Conservation (phyloP, 2,797 vertebrate genomes). For the Hafferia zeledoni region DNA sequence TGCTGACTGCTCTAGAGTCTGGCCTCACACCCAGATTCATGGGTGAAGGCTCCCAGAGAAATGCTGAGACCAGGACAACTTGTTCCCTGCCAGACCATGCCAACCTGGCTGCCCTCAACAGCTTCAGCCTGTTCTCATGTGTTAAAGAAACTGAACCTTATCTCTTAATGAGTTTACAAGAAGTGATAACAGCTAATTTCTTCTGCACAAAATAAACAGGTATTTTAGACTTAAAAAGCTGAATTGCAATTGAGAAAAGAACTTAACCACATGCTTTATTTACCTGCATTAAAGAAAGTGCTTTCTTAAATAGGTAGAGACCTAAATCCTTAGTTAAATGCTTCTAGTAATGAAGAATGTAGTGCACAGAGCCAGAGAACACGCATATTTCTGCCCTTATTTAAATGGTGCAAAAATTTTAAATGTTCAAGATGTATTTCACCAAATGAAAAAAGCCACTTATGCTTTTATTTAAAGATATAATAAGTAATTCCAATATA, state of each 20-base stretch:
- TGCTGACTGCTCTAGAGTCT: background rate
- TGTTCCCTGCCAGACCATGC: background rate
- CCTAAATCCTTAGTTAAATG: background rate
- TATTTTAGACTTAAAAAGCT: slow-evolving; percentile 31
- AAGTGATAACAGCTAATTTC: background rate
- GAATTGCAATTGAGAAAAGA: background rate
- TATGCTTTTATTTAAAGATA: background rate
- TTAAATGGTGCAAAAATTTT: background rate
- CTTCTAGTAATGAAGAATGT: background rate
- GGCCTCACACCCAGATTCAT: background rate
- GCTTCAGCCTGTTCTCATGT: background rate
- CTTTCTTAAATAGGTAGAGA: background rate
- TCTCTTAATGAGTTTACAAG: background rate
- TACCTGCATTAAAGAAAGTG: background rate
- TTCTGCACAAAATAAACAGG: background rate
- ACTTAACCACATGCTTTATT: background rate
- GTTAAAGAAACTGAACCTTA: slow-evolving; percentile 12
- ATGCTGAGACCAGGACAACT: background rate
- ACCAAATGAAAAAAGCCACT: background rate
- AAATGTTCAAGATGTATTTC: background rate
- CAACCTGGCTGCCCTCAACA: background rate
- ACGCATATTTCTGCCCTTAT: background rate
- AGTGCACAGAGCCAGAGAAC: background rate
- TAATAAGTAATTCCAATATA: background rate
- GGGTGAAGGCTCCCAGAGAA: background rate